These are phyloP conservation scores for Drosophila paranaensis DNA, from an alignment of 2,888 invertebrate species.

Conservation along the genomic window DNA sequence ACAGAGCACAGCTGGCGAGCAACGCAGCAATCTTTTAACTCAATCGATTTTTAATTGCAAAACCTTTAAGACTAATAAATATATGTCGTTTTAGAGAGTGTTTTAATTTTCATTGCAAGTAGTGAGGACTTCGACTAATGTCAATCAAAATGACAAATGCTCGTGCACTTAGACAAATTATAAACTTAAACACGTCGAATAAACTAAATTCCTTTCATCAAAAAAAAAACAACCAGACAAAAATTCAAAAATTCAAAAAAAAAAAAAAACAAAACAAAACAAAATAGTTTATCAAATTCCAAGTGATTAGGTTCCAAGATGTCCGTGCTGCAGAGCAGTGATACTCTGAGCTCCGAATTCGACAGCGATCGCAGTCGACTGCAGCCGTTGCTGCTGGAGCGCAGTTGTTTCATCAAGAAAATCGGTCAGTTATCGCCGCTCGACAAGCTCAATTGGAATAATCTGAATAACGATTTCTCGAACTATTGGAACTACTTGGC, in stretches of 20 bases:
- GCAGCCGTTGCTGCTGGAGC: constrained; percentile 31
- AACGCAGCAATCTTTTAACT: constrained; percentile 17
- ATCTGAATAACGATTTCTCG: constrained; percentile 28
- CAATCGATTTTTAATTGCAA: neutral
- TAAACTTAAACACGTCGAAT: neutral
- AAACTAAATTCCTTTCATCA: constrained; percentile 6
- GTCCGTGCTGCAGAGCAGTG: neutral
- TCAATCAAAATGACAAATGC: constrained; percentile 31
- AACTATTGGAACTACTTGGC: constrained; percentile 59
- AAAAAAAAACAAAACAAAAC: neutral
- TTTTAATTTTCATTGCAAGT: neutral
- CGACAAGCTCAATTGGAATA: constrained; percentile 17
- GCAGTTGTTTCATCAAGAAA: constrained; percentile 22
- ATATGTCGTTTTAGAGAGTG: neutral
- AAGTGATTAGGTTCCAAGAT: constrained; percentile 15
- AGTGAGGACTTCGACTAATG: neutral
- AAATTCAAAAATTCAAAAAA: too few relatives aligned
- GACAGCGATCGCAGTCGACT: neutral
- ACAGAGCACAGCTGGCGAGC: neutral
- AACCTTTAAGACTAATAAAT: neutral
- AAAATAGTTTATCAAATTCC: constrained; percentile 22
- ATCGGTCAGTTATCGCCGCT: constrained; percentile 26
- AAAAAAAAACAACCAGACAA: neutral
- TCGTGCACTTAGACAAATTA: neutral
- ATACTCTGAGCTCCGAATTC: neutral